Evolutionary conservation across 2,888 invertebrate species (phyloP).

Genomic region (Timandra comae): DNA sequence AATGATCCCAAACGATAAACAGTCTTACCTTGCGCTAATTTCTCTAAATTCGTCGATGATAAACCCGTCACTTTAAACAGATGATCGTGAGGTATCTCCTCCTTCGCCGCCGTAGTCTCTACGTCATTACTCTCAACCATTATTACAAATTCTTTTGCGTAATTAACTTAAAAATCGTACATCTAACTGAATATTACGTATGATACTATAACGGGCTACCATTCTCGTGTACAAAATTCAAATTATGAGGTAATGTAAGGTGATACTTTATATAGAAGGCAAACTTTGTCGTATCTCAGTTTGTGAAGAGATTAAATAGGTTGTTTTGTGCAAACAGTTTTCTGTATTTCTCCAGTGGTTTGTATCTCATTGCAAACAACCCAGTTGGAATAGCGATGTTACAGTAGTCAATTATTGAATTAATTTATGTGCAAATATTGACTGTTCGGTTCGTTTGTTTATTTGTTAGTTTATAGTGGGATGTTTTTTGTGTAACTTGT

Average conservation of each 20-base stretch:
- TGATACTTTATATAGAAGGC: constrained; percentile 12
- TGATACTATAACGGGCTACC: constrained; percentile 9
- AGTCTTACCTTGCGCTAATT: constrained; percentile 57
- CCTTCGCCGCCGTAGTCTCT: constrained; percentile 30
- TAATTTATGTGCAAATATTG: too few species aligned
- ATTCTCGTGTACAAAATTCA: constrained; percentile 13
- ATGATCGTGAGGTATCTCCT: constrained; percentile 62
- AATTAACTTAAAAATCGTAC: constrained; percentile 9
- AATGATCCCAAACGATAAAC: too few species aligned
- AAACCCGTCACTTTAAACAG: constrained; percentile 62
- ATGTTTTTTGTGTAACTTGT: too few species aligned
- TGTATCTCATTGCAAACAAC: constrained; percentile 30
- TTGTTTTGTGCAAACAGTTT: constrained; percentile 32
- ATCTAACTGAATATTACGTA: constrained; percentile 8
- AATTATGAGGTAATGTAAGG: constrained; percentile 12
- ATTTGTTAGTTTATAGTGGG: too few species aligned
- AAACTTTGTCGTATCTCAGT: constrained; percentile 31
- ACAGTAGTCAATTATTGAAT: too few species aligned
- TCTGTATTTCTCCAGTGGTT: constrained; percentile 35
- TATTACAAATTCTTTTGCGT: constrained; percentile 28
- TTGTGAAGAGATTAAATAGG: constrained; percentile 34
- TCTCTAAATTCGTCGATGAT: constrained; percentile 58
- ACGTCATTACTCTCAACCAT: constrained; percentile 39
- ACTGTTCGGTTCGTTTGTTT: too few species aligned
- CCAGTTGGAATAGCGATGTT: constrained; percentile 11